Evolutionary conservation across 2,113 vertebrate genomes (phyloP).

Genomic region (Odontesthes bonariensis): DNA sequence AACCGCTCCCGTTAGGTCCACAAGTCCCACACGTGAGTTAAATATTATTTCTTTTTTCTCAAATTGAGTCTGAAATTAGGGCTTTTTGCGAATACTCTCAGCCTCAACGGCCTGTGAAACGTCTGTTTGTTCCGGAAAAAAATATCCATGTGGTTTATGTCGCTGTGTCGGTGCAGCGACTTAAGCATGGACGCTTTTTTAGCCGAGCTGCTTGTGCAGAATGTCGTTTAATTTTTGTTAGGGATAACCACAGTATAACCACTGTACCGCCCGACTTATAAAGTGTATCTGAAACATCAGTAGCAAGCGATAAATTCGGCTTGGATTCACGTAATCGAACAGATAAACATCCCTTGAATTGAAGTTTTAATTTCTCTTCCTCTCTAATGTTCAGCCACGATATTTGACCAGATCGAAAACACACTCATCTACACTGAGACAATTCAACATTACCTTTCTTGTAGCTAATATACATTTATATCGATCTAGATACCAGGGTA

Average conservation of each 20-base stretch:
- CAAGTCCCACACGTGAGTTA: conserved; percentile 59
- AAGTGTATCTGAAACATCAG: not conserved
- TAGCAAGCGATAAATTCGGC: not conserved
- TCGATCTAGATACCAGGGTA: no score
- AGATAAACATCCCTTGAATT: not conserved
- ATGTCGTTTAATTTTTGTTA: not conserved
- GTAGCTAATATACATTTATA: no score
- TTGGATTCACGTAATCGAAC: not conserved
- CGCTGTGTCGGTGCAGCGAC: not conserved
- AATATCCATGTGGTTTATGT: not conserved
- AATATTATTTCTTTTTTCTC: no score
- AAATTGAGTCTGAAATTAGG: no score
- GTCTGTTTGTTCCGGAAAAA: not conserved
- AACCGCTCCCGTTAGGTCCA: not conserved
- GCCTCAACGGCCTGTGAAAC: no score
- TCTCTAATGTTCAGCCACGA: no score
- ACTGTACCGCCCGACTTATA: not conserved
- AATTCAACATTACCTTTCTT: no score
- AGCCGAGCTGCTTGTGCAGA: not conserved
- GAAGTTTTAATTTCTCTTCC: no score
- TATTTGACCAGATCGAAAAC: no score
- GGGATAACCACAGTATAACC: not conserved
- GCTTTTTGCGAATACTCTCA: no score
- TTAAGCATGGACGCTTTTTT: not conserved
- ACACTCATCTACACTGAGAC: no score